phyloP scores from a whole-genome alignment of 2,113 vertebrate species.

The Dasyprocta punctata region DNA sequence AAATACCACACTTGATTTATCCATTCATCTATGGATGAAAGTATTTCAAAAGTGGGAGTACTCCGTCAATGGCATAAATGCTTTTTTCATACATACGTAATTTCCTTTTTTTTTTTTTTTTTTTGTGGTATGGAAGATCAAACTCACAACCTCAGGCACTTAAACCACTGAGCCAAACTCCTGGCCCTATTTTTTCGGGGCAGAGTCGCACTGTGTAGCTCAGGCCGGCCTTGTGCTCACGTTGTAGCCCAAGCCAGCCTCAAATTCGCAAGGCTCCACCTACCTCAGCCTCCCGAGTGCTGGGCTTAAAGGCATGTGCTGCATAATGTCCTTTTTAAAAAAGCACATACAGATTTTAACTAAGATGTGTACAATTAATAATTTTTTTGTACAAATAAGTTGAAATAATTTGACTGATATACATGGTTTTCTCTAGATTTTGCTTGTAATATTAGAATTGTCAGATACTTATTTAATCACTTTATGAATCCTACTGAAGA shows the following conservation, averaged over 20 bases:
- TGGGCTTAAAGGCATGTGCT: no score
- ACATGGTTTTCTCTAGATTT: background rate
- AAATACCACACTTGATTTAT: background rate
- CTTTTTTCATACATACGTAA: background rate
- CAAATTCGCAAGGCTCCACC: no score
- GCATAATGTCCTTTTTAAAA: background rate
- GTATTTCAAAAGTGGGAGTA: background rate
- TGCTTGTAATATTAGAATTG: background rate
- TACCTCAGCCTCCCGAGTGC: no score
- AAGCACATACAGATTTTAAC: background rate
- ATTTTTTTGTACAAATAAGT: no score
- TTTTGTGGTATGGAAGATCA: no score
- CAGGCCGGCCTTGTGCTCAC: no score
- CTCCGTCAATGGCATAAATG: background rate
- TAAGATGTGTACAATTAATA: background rate
- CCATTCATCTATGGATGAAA: background rate
- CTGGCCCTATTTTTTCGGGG: no score
- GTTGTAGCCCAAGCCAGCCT: no score
- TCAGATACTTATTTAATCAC: background rate
- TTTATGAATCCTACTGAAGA: background rate
- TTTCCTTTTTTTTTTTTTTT: no score
- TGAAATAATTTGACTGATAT: background rate
- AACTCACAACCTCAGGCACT: no score
- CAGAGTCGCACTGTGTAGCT: no score
- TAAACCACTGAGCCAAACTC: no score